phyloP scores from a whole-genome alignment of 2,888 invertebrate species.

The Deilephila porcellus region DNA sequence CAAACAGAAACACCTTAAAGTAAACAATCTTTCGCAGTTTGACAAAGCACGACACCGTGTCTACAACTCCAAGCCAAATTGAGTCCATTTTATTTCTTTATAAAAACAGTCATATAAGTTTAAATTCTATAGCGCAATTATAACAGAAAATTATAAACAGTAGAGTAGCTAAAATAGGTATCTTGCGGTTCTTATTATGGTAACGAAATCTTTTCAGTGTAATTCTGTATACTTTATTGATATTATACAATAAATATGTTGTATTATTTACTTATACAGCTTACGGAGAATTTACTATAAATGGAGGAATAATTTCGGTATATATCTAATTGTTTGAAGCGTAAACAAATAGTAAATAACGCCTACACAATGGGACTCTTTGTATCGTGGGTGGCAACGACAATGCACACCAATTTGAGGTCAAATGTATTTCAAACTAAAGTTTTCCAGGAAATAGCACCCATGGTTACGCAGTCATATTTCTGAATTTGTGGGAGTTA shows the following conservation, averaged over 20 bases:
- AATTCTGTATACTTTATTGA: too few relatives aligned
- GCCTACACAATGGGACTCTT: not conserved
- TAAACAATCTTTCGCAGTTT: slow-evolving; percentile 57
- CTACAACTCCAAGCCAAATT: slow-evolving; percentile 13
- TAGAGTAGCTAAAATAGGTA: too few relatives aligned
- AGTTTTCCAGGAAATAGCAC: not conserved
- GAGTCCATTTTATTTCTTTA: not conserved
- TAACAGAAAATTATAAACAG: too few relatives aligned
- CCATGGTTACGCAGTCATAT: not conserved
- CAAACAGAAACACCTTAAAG: slow-evolving; percentile 56
- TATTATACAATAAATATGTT: too few relatives aligned
- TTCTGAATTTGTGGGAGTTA: not conserved
- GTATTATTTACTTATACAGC: not conserved
- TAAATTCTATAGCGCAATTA: too few relatives aligned
- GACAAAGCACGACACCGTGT: slow-evolving; percentile 45
- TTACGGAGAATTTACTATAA: not conserved
- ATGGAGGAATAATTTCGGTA: not conserved
- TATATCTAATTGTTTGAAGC: not conserved
- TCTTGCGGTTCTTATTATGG: too few relatives aligned
- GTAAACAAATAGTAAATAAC: slow-evolving; percentile 16
- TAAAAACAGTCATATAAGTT: too few relatives aligned
- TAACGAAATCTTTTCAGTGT: too few relatives aligned
- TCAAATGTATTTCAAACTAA: slow-evolving; percentile 33
- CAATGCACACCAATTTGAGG: slow-evolving; percentile 17
- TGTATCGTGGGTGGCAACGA: not conserved